Conservation (phyloP, 1,140 invertebrate genomes). For the Drosophila chauvacae region DNA sequence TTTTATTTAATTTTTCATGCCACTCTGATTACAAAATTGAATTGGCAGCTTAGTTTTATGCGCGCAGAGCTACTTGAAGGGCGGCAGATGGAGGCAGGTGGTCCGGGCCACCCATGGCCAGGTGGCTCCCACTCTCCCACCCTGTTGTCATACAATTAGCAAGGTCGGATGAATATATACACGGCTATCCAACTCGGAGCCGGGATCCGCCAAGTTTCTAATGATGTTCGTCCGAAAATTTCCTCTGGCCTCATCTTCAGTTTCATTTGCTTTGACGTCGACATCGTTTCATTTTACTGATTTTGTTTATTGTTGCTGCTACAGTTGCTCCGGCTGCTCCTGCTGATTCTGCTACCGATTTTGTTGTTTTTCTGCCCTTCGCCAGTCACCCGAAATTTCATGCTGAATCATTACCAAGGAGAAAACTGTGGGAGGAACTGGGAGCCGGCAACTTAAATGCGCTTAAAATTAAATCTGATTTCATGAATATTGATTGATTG, state of each 20-base stretch:
- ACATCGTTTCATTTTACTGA: slow-evolving; percentile 51
- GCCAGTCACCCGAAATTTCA: slow-evolving; percentile 66
- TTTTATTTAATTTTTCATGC: slow-evolving; percentile 83
- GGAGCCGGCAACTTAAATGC: slow-evolving; percentile 70
- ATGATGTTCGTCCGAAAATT: slow-evolving; percentile 75
- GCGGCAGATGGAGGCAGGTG: neutral
- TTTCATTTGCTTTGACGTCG: slow-evolving; percentile 77
- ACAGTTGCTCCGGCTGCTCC: slow-evolving; percentile 48
- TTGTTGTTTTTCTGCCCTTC: slow-evolving; percentile 33
- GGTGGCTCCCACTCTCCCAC: slow-evolving; percentile 26
- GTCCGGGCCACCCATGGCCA: slow-evolving; percentile 12
- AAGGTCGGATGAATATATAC: slow-evolving; percentile 51
- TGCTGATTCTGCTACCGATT: slow-evolving; percentile 11
- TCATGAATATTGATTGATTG: slow-evolving; percentile 84
- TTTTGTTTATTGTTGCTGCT: slow-evolving; percentile 68
- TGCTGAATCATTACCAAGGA: slow-evolving; percentile 70
- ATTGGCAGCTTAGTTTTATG: slow-evolving; percentile 81
- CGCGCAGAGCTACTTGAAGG: slow-evolving; percentile 57
- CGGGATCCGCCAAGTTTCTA: slow-evolving; percentile 58
- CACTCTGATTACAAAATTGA: slow-evolving; percentile 82
- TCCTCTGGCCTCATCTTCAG: slow-evolving; percentile 65
- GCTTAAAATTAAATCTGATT: slow-evolving; percentile 84
- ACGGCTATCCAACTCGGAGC: slow-evolving; percentile 13
- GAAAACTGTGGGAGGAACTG: slow-evolving; percentile 6
- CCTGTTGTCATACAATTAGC: slow-evolving; percentile 79